Conservation (phyloP, 2,888 invertebrate genomes). For the Sinelater perroti region DNA sequence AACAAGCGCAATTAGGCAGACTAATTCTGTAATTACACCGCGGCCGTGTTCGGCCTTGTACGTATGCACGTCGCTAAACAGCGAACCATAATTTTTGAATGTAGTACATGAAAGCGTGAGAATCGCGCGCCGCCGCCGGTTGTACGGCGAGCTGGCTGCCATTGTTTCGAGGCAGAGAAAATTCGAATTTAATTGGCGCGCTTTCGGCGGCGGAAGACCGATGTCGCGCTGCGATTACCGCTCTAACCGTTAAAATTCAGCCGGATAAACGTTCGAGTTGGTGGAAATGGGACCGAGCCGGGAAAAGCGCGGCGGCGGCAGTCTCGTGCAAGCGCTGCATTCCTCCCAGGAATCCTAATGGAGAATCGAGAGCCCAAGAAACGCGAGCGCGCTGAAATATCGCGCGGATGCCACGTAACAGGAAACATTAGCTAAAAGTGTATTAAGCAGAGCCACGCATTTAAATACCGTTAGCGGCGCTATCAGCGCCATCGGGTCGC, state of each 20-base stretch:
- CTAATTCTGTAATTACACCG: conserved; percentile 15
- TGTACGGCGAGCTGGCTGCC: too few relatives aligned
- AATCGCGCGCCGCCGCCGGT: background rate
- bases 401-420: conserved; percentile 12
- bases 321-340: too few relatives aligned
- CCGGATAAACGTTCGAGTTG: too few relatives aligned
- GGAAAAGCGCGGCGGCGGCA: too few relatives aligned
- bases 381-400: too few relatives aligned
- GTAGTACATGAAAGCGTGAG: conserved; percentile 18
- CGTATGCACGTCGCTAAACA: conserved; percentile 3
- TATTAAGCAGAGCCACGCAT: conserved; percentile 18
- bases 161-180: background rate
- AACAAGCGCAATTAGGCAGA: conserved; percentile 7
- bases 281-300: too few relatives aligned
- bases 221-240: too few relatives aligned
- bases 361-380: too few relatives aligned
- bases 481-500: conserved; percentile 3
- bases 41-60: conserved; percentile 9
- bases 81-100: conserved; percentile 1
- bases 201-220: too few relatives aligned
- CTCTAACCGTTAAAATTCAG: too few relatives aligned
- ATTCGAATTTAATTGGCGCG: conserved; percentile 2
- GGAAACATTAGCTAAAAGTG: conserved; percentile 28
- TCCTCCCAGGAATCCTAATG: too few relatives aligned
- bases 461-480: conserved; percentile 15